Conservation (phyloP, 1,140 invertebrate genomes). For the Drosophila kurseongensis region DNA sequence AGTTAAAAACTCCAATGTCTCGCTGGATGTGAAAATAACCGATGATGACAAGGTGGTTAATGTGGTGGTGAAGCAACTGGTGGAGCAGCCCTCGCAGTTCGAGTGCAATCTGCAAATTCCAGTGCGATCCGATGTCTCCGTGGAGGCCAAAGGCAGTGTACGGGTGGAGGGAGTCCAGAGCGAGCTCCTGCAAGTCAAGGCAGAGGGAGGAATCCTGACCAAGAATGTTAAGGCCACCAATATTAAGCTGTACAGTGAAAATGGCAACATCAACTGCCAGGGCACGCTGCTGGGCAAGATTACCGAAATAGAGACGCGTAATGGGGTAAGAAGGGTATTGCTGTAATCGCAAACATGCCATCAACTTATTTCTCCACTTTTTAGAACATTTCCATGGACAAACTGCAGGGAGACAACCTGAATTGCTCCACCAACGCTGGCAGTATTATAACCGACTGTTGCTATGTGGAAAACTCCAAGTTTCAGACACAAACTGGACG, state of each 20-base stretch:
- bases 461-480: slow-evolving; percentile 76
- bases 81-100: slow-evolving; percentile 29
- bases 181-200: slow-evolving; percentile 53
- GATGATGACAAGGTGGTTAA: slow-evolving; percentile 66
- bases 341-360: no score
- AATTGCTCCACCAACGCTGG: slow-evolving; percentile 64
- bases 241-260: slow-evolving; percentile 55
- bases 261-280: slow-evolving; percentile 65
- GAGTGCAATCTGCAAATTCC: slow-evolving; percentile 69
- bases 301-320: slow-evolving; percentile 59
- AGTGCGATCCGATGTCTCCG: slow-evolving; percentile 54
- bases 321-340: slow-evolving; percentile 51
- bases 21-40: slow-evolving; percentile 49
- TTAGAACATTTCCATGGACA: slow-evolving; percentile 70
- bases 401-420: slow-evolving; percentile 73
- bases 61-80: slow-evolving; percentile 51
- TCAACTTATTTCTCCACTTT: background rate
- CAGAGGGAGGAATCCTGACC: slow-evolving; percentile 56
- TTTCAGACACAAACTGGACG: slow-evolving; percentile 70
- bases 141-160: slow-evolving; percentile 43
- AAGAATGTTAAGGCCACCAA: slow-evolving; percentile 64
- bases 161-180: slow-evolving; percentile 60
- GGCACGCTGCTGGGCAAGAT: slow-evolving; percentile 65
- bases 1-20: slow-evolving; percentile 50
- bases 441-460: slow-evolving; percentile 68